Evolutionary conservation across 2,797 vertebrate species (phyloP).

Genomic region (Hyperoplus immaculatus): DNA sequence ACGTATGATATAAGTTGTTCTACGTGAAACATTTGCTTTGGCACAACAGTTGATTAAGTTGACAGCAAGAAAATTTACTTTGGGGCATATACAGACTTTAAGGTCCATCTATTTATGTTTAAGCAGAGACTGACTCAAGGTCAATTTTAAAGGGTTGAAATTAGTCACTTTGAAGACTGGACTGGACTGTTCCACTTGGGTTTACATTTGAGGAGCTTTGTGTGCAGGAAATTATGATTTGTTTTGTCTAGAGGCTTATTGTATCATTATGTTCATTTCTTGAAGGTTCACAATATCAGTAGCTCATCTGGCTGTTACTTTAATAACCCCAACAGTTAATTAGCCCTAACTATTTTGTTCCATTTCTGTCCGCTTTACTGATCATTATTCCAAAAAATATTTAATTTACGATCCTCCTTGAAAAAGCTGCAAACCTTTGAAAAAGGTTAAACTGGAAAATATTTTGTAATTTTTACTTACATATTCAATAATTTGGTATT

Average conservation of each 20-base stretch:
- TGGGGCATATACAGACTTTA: constrained; percentile 20
- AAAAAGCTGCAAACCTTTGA: neutral
- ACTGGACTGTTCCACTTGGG: neutral
- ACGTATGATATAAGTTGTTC: too few species aligned
- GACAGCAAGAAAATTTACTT: constrained; percentile 7
- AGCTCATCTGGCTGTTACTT: neutral
- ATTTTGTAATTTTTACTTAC: neutral
- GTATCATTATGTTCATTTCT: neutral
- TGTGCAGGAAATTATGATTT: neutral
- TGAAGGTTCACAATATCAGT: neutral
- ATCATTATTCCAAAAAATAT: neutral
- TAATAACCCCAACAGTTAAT: neutral
- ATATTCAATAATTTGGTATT: too few species aligned
- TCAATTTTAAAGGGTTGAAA: constrained; percentile 4
- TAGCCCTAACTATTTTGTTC: neutral
- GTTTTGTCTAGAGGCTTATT: constrained; percentile 7
- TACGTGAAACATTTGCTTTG: too few species aligned
- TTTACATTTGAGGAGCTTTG: neutral
- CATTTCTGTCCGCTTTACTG: neutral
- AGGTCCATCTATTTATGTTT: constrained; percentile 31
- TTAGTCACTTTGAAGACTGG: neutral
- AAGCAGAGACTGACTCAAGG: constrained; percentile 4
- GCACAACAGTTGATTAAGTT: too few species aligned
- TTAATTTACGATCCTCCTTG: neutral
- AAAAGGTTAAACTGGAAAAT: neutral